These are phyloP conservation scores for Hecatera dysodea DNA, from an alignment of 2,888 invertebrate genomes.

Conservation along the genomic window DNA sequence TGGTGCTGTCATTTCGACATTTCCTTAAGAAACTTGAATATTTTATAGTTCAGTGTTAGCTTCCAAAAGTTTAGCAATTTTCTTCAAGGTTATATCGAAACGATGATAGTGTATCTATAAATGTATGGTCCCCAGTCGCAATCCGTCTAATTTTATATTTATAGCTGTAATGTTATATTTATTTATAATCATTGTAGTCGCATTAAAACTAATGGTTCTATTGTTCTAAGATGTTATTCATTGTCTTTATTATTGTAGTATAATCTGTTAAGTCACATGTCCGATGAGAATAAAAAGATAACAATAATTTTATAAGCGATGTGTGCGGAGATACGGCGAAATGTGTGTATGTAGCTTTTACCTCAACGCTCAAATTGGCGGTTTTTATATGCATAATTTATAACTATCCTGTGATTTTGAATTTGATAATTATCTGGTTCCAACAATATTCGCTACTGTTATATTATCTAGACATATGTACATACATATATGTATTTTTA, in stretches of 20 bases:
- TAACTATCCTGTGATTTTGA: background rate
- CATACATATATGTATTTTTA: background rate
- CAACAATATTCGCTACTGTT: background rate
- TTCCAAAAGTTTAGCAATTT: slow-evolving; percentile 42
- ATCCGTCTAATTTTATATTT: slow-evolving; percentile 30
- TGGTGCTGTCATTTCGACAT: slow-evolving; percentile 38
- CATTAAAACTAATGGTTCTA: slow-evolving; percentile 45
- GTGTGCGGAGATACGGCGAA: background rate
- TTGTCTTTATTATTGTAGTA: slow-evolving; percentile 14
- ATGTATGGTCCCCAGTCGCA: slow-evolving; percentile 25
- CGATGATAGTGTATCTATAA: slow-evolving; percentile 28
- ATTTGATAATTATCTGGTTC: background rate
- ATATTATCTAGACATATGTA: background rate
- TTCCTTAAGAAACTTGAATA: slow-evolving; percentile 44
- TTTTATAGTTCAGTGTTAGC: slow-evolving; percentile 34
- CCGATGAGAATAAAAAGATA: slow-evolving; percentile 9
- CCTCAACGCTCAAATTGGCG: background rate
- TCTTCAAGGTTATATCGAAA: slow-evolving; percentile 33
- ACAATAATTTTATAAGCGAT: background rate
- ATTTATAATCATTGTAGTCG: slow-evolving; percentile 40
- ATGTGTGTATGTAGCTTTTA: background rate
- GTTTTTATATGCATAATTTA: too few relatives aligned
- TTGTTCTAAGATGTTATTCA: slow-evolving; percentile 46
- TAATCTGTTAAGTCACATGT: slow-evolving; percentile 17
- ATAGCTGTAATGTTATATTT: slow-evolving; percentile 48